Evolutionary conservation across 2,888 invertebrate species (phyloP).

Genomic region (Apamea sordens): DNA sequence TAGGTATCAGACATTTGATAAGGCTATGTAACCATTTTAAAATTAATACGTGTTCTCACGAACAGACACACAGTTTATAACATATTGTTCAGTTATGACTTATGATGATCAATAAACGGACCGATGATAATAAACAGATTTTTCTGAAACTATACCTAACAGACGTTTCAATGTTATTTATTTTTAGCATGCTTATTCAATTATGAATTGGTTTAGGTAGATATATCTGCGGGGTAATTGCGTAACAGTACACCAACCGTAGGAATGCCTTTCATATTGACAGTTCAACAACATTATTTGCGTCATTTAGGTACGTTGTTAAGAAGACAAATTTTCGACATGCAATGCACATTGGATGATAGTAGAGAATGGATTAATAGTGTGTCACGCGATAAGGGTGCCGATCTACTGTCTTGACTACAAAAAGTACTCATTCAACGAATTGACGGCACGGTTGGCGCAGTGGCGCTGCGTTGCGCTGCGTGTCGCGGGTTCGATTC

Average conservation of each 20-base stretch:
- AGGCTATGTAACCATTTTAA: conserved; percentile 2
- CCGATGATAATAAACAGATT: not conserved
- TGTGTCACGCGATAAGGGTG: not conserved
- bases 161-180: conserved; percentile 15
- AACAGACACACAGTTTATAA: not conserved
- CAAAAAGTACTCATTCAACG: not conserved
- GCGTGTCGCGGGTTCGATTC: no score
- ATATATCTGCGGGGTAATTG: not conserved
- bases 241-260: not conserved
- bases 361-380: not conserved
- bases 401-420: not conserved
- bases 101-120: conserved; percentile 11
- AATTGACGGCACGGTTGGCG: not conserved
- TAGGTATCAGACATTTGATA: conserved; percentile 4
- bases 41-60: not conserved
- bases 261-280: not conserved
- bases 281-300: not conserved
- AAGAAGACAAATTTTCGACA: not conserved
- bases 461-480: no score
- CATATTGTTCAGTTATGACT: conserved; percentile 14
- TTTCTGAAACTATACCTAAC: not conserved
- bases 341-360: no score
- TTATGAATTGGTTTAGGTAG: no score
- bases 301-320: not conserved
- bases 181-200: not conserved